Percentiles rank a stretch among this genome's conserved stretches.
Conservation (phyloP, 2,797 vertebrate genomes). For the Artibeus jamaicensis region DNA sequence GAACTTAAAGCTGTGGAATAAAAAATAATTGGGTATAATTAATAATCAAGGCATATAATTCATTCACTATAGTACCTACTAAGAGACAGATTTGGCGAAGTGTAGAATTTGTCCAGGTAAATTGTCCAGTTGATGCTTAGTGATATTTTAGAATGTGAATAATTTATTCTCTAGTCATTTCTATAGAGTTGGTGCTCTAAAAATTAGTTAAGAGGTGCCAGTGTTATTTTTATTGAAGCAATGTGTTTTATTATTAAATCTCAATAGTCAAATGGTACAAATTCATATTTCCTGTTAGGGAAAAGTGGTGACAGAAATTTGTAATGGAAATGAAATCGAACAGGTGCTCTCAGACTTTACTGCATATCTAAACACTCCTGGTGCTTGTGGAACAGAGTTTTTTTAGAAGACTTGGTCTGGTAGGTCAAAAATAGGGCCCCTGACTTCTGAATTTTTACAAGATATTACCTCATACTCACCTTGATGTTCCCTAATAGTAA, state of each 20-base stretch:
- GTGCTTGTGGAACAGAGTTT: background rate
- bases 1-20: background rate
- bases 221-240: constrained; percentile 34
- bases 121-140: background rate
- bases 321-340: background rate
- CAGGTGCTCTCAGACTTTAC: background rate
- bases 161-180: constrained; percentile 16
- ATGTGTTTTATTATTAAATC: constrained; percentile 38
- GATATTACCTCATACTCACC: background rate
- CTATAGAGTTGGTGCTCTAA: background rate
- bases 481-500: background rate
- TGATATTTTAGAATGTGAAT: constrained; percentile 23
- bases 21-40: background rate
- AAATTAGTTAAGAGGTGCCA: background rate
- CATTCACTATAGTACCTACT: background rate
- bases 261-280: background rate
- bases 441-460: background rate
- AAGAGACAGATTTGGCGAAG: background rate
- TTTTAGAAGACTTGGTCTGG: background rate
- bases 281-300: constrained; percentile 10
- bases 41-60: background rate
- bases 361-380: background rate
- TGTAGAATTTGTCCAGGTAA: background rate
- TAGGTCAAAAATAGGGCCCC: background rate
- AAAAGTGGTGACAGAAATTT: background rate